Conservation (phyloP, 2,113 vertebrate species). For the Aspiorhynchus laticeps region DNA sequence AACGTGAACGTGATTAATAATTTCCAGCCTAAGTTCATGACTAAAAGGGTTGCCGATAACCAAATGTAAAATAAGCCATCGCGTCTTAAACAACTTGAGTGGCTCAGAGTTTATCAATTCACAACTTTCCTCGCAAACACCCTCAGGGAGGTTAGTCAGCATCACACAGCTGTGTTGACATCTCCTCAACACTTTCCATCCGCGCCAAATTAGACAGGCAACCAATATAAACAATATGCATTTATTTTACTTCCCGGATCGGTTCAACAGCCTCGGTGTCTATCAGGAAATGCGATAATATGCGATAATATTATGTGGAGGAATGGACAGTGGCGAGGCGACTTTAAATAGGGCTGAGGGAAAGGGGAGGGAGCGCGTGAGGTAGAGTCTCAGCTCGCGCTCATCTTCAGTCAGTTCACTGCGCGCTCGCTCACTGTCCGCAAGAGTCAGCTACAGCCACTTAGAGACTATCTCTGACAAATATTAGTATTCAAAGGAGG, state of each 20-base stretch:
- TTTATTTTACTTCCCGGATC: conserved; percentile 52
- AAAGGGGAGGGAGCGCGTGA: conserved; percentile 44
- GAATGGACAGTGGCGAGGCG: background rate
- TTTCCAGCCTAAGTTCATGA: background rate
- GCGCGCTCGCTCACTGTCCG: background rate
- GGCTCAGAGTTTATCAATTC: conserved; percentile 27
- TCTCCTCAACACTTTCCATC: conserved; percentile 23
- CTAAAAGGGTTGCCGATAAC: background rate
- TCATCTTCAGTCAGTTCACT: conserved; percentile 22
- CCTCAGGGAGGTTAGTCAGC: background rate
- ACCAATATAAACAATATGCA: conserved; percentile 29
- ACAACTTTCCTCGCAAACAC: conserved; percentile 7
- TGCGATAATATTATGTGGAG: background rate
- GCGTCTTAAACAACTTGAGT: background rate
- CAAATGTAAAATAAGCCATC: background rate
- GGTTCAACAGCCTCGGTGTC: conserved; percentile 55
- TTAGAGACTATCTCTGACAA: background rate
- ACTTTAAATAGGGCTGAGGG: conserved; percentile 41
- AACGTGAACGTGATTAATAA: background rate
- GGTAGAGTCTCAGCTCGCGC: conserved; percentile 20
- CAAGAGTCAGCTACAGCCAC: background rate
- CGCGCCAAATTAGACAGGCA: conserved; percentile 23
- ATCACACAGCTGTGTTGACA: conserved; percentile 21
- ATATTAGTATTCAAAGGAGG: background rate
- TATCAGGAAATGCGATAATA: conserved; percentile 40